A percentile compares a stretch with the other conserved stretches of the same genome.
Conservation (phyloP, 2,797 vertebrate species). For the Muscicapa striata region DNA sequence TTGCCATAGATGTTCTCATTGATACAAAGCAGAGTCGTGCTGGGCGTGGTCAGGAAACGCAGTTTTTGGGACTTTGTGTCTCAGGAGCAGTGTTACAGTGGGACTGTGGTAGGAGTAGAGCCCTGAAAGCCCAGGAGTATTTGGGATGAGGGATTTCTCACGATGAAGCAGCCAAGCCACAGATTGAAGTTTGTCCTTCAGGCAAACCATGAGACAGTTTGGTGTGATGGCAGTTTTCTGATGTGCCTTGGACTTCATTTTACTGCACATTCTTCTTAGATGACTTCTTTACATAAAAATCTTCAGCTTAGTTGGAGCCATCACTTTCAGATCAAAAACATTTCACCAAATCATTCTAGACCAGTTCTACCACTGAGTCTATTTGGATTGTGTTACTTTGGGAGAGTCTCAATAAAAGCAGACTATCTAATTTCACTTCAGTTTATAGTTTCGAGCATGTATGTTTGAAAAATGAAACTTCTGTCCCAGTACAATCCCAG, state of each 20-base stretch:
- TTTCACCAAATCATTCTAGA: constrained; percentile 34
- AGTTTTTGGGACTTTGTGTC: neutral
- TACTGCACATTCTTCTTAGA: constrained; percentile 21
- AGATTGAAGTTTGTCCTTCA: neutral
- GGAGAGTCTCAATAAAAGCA: constrained; percentile 5
- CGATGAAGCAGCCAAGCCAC: neutral
- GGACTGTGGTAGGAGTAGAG: neutral
- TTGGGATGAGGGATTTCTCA: neutral
- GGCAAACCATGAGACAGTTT: neutral
- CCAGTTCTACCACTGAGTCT: neutral
- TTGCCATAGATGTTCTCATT: neutral
- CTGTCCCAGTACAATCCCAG: neutral
- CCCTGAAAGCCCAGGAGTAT: neutral
- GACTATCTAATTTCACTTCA: constrained; percentile 10
- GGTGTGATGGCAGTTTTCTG: neutral
- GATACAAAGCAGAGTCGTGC: neutral
- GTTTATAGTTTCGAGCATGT: neutral
- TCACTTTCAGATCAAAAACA: constrained; percentile 28
- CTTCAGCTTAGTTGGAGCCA: constrained; percentile 3
- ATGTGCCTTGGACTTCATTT: neutral
- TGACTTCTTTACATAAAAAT: constrained; percentile 21
- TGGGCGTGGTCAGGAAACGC: neutral
- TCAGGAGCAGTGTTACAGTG: neutral
- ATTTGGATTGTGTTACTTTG: neutral
- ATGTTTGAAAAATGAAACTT: neutral